Base-by-base conservation (phyloP, 2,888 invertebrate species). In the Chromoteleia sp. region DNA sequence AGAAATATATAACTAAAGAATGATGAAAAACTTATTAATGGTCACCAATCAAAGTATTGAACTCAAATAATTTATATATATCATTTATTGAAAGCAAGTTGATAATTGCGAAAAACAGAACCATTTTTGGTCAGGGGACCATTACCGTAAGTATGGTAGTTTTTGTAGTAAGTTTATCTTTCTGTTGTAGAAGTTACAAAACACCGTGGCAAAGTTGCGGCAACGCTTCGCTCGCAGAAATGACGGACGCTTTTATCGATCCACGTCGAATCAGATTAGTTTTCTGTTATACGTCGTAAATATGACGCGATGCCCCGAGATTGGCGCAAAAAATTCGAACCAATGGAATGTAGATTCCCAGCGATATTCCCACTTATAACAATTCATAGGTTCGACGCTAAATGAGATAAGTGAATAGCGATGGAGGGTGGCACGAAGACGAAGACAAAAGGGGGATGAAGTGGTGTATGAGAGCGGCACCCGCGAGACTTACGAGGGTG, bases 351-450 rank as follows among this genome's bases (percentile, higher is more conserved):
- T 70, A 65, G 75, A 81, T 81, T 70, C 25, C 25, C 2, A 2
- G 61, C 58, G 30, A 56, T 77, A 58, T 71, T 56, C 39, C 65
- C 39, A 65, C 71, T 73, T 67, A 67, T 68, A 77, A 77, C 73
- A 41, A 59, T 81, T 76, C 56, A 81, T 76, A 56, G 81, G 56
- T 65, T 71, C 73, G 56, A 77, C 19, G 59, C 58, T 71, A 75
- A 82, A 74, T 75, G 79, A 79, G 75, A 82, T 79, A 79, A 82
- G 82, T 82, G 82, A 79, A 79, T 74, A 63, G 67, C 59, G 61
- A 59, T 74, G 50, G 70, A 65, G 78, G 65, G 56, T 63, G 21
- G 77, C 39, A 43, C 33, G 52, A 39, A 73, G 70, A 61, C 52
- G 71, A 59, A 81, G 75, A 76, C 63, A 59, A 68, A 45, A 67